Percentiles rank a stretch among this genome's conserved stretches.
Conservation (phyloP, 2,888 invertebrate genomes). For the Trichogramma dendrolimi region DNA sequence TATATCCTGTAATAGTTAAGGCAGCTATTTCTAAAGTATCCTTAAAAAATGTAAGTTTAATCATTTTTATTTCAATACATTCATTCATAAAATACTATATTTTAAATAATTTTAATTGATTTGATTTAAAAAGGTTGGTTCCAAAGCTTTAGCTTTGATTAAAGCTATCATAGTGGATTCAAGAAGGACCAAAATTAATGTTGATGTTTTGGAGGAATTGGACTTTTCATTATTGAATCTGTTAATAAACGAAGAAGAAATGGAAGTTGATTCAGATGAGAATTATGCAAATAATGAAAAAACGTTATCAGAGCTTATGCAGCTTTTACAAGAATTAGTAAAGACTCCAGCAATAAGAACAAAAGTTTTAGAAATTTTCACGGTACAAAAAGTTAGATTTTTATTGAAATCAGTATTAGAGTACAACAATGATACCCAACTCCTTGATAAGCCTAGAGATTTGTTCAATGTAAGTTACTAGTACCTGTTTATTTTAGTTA, state of each 20-base stretch:
- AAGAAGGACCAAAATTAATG: conserved; percentile 35
- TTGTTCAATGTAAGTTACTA: conserved; percentile 38
- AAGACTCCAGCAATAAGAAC: conserved; percentile 42
- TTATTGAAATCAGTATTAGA: conserved; percentile 52
- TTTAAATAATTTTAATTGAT: not conserved
- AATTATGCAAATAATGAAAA: conserved; percentile 40
- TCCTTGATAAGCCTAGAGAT: conserved; percentile 36
- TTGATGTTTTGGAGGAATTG: conserved; percentile 45
- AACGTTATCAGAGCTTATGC: conserved; percentile 53
- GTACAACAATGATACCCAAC: conserved; percentile 33
- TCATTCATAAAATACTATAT: conserved; percentile 8
- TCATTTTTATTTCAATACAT: conserved; percentile 7
- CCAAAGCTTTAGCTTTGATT: conserved; percentile 52
- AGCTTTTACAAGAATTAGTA: conserved; percentile 53
- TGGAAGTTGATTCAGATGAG: conserved; percentile 23
- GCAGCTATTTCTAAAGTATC: conserved; percentile 55
- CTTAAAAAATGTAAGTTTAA: conserved; percentile 44
- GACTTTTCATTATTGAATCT: conserved; percentile 52
- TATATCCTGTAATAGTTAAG: conserved; percentile 51
- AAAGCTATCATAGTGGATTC: conserved; percentile 49
- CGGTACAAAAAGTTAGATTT: conserved; percentile 47
- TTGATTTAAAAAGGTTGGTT: conserved; percentile 42
- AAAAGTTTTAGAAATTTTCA: conserved; percentile 50
- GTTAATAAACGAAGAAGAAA: conserved; percentile 47
- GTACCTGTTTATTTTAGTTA: conserved; percentile 6